These are phyloP conservation scores for Myioborus miniatus DNA, from an alignment of 2,797 vertebrate genomes.

Conservation along the genomic window DNA sequence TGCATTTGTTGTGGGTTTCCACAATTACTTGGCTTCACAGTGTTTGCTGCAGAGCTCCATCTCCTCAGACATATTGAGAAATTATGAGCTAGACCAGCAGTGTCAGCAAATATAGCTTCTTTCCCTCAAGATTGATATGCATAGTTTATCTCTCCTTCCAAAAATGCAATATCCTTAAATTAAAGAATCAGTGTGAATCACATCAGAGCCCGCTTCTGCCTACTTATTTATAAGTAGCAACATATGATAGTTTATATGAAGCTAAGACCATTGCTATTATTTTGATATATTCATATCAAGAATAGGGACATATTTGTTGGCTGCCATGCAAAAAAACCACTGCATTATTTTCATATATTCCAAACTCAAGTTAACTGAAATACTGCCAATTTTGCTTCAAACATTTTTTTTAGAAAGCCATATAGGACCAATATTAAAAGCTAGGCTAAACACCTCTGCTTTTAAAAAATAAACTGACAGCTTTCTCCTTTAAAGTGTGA, in stretches of 20 bases:
- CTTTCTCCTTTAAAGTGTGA: background rate
- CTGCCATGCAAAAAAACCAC: background rate
- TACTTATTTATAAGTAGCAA: background rate
- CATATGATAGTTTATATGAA: background rate
- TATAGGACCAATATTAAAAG: background rate
- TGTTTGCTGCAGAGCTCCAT: background rate
- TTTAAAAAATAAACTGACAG: background rate
- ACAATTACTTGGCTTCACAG: background rate
- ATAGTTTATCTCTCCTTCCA: background rate
- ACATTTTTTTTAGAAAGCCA: background rate
- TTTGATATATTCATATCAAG: background rate
- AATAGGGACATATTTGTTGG: background rate
- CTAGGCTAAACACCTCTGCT: background rate
- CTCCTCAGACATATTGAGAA: background rate
- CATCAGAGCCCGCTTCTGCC: background rate
- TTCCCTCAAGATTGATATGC: background rate
- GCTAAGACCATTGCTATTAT: background rate
- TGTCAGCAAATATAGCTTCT: background rate
- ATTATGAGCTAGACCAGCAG: background rate
- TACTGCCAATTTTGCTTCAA: background rate
- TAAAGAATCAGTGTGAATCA: background rate
- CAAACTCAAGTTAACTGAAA: background rate
- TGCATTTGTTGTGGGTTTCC: background rate
- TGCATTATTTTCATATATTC: background rate
- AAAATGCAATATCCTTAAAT: background rate